Evolutionary conservation across 2,888 invertebrate genomes (phyloP).

Genomic region (Seira ritae): DNA sequence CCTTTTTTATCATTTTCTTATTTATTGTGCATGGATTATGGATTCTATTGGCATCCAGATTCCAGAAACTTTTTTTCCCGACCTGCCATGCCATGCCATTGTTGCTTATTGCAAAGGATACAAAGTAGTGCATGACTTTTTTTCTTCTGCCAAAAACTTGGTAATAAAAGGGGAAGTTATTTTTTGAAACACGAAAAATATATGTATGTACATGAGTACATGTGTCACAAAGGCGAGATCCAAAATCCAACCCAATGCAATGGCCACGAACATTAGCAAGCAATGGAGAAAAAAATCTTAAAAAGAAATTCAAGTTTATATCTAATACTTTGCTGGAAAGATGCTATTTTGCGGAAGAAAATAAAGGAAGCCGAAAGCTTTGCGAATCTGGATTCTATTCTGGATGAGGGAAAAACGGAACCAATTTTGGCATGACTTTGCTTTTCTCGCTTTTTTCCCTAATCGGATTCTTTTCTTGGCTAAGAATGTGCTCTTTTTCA

Average conservation of each 20-base stretch:
- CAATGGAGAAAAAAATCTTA: not conserved
- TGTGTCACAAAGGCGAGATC: slow-evolving; percentile 4
- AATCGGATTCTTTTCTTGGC: slow-evolving; percentile 15
- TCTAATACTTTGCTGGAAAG: not conserved
- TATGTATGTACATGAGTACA: slow-evolving; percentile 4
- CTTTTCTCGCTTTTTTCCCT: slow-evolving; percentile 19
- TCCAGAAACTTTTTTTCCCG: not conserved
- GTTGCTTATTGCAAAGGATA: not conserved
- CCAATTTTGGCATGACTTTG: slow-evolving; percentile 10
- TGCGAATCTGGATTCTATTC: slow-evolving; percentile 9
- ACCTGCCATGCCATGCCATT: too few species aligned
- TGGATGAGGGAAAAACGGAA: slow-evolving; percentile 6
- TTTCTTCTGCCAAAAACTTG: slow-evolving; percentile 2
- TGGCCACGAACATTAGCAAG: slow-evolving; percentile 11
- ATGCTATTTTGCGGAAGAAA: not conserved
- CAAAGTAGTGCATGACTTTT: slow-evolving; percentile 18
- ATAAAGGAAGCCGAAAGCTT: not conserved
- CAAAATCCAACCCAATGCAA: too few species aligned
- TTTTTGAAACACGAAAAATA: slow-evolving; percentile 2
- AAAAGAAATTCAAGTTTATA: not conserved
- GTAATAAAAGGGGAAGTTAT: slow-evolving; percentile 6
- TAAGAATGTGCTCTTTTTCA: not conserved
- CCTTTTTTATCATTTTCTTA: slow-evolving; percentile 5
- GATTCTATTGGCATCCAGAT: slow-evolving; percentile 17
- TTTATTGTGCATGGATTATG: slow-evolving; percentile 21